These are phyloP conservation scores for Meloidogyne exigua DNA, from an alignment of 1,140 invertebrate species.

Conservation along the genomic window DNA sequence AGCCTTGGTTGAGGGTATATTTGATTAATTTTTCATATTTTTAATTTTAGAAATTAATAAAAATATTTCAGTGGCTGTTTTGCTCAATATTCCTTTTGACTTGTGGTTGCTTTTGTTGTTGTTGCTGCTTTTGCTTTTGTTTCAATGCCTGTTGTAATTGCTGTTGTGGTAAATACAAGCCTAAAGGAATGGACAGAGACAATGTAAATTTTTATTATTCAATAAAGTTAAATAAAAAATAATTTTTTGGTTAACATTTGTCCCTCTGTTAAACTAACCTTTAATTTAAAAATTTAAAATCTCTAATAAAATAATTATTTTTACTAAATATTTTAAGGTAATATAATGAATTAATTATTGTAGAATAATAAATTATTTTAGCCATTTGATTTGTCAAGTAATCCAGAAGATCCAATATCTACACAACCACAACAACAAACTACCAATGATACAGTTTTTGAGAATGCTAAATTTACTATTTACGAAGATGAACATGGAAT, in stretches of 20 bases:
- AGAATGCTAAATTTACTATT: background rate
- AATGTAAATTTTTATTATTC: background rate
- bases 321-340: too few relatives aligned
- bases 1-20: constrained; percentile 59
- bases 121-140: constrained; percentile 56
- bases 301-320: too few relatives aligned
- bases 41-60: background rate
- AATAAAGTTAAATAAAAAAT: too few relatives aligned
- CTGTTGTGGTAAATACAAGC: constrained; percentile 54
- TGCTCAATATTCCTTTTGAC: constrained; percentile 45
- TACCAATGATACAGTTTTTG: background rate
- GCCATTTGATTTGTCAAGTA: background rate
- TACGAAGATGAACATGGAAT: background rate
- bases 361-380: background rate
- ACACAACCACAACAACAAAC: constrained; percentile 6
- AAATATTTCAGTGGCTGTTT: constrained; percentile 52
- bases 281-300: too few relatives aligned
- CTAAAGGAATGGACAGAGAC: constrained; percentile 31
- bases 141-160: constrained; percentile 44
- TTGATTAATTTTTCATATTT: constrained; percentile 4
- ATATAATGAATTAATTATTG: too few relatives aligned
- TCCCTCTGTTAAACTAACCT: too few relatives aligned
- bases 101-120: constrained; percentile 54
- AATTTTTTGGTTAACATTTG: too few relatives aligned
- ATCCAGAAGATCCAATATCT: constrained; percentile 17